Base-by-base conservation (phyloP, 2,888 invertebrate genomes). In the Volucella inflata region DNA sequence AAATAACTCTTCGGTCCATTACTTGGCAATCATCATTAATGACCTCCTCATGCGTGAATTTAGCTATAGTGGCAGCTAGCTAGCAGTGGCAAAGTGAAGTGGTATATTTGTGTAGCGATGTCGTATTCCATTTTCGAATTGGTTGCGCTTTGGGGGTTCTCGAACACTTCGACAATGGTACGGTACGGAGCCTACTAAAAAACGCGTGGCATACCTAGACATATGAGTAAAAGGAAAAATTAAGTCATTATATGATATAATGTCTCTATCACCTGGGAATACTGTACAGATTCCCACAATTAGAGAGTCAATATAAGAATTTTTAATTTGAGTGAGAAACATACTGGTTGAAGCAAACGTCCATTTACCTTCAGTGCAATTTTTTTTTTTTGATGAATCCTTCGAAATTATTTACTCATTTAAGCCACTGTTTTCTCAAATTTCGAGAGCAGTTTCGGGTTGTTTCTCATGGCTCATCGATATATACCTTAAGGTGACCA, bases 11-110 rank as follows among this genome's bases (percentile, higher is more conserved):
- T 79, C 74, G 79, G 83, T 75, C 83, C 83, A 84, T 84, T 84
- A 84, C 83, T 79, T 84, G 75, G 75, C 83, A 84, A 84, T 84
- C 79, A 79, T 75, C 79, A 84, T 79, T 79, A 84, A 79, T 70
- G 83, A 48, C 74, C 65, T 79, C 74, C 70, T 84, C 83, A 79
- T 84, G 83, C 83, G 79, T 83, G 68, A 79, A 83, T 70, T 64
- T 67, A 50, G n/a, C 40, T 55, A 51, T 55, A 53, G 44, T 40
- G 16, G 16, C 12, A 14, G 40, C 14, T n/a, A 50, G 36, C 12
- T n/a, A 50, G 36, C 12, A 42, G 65, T 48, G 65, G 8, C n/a
- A 16, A 14, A 17, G 16, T 12, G n/a, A 10, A 36, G 11, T n/a
- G 8, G 53, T 53, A 44, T 40, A 2, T 21, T 21, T 53, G 21